phyloP scores from a whole-genome alignment of 2,797 vertebrate species.

The Acanthurus lineatus region DNA sequence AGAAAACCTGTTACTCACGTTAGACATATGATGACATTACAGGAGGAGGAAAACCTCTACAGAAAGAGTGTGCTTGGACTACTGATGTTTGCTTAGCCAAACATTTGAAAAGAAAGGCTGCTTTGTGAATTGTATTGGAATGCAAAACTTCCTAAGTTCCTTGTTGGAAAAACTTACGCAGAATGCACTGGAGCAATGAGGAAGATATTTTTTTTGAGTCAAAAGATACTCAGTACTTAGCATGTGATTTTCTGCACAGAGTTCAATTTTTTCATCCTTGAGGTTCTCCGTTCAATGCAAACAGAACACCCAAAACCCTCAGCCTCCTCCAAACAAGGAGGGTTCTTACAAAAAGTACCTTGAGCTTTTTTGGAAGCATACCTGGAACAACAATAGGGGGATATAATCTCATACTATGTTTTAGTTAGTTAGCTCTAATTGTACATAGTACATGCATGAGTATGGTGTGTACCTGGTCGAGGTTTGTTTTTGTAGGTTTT shows the following conservation, averaged over 20 bases:
- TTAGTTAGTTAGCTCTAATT: conserved; percentile 66
- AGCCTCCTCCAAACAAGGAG: conserved; percentile 38
- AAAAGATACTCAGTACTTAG: not conserved
- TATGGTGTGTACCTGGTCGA: conserved; percentile 19
- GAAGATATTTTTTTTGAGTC: not conserved
- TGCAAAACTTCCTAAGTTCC: not conserved
- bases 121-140: not conserved
- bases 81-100: not conserved
- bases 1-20: conserved; percentile 69
- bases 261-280: conserved; percentile 18
- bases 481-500: conserved; percentile 59
- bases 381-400: conserved; percentile 65
- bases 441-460: conserved; percentile 26
- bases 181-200: not conserved
- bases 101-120: not conserved
- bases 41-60: not conserved
- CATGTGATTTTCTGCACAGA: conserved; percentile 17
- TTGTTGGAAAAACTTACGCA: not conserved
- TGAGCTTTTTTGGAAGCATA: conserved; percentile 46
- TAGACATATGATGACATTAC: conserved; percentile 29
- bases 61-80: conserved; percentile 1
- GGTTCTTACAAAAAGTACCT: not conserved
- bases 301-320: conserved; percentile 43
- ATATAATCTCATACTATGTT: conserved; percentile 45
- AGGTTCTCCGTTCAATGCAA: conserved; percentile 36